Conservation (phyloP, 2,797 vertebrate species). For the Philypnodon macrostomus region DNA sequence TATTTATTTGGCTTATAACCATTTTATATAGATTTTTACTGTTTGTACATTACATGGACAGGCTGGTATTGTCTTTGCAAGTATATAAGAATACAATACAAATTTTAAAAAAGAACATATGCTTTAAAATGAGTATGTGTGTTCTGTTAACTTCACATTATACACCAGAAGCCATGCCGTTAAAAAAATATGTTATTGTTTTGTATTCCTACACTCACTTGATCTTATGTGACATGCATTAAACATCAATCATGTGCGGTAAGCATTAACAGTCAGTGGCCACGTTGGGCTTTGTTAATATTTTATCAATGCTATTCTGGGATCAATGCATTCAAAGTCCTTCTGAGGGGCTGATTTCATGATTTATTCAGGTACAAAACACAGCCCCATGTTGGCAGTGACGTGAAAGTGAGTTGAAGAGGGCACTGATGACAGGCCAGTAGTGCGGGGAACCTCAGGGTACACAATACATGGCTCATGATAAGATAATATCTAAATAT, state of each 20-base stretch:
- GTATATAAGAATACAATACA: no score
- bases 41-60: no score
- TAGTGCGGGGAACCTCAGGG: no score
- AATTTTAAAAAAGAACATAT: no score
- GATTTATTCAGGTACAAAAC: conserved; percentile 80
- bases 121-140: no score
- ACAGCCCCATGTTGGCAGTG: conserved; percentile 44
- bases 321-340: conserved; percentile 81
- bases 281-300: conserved; percentile 76
- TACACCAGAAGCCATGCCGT: neutral
- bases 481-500: no score
- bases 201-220: conserved; percentile 3
- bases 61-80: no score
- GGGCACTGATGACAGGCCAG: neutral
- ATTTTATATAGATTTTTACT: no score
- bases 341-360: conserved; percentile 81
- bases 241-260: conserved; percentile 72
- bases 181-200: no score
- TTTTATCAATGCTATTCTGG: conserved; percentile 86
- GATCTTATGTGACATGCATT: conserved; percentile 39
- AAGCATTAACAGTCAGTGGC: conserved; percentile 67
- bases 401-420: conserved; percentile 34
- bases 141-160: neutral
- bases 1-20: no score
- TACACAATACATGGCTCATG: no score